These are phyloP conservation scores for Lacerta agilis DNA, from an alignment of 2,797 vertebrate genomes.

Conservation along the genomic window DNA sequence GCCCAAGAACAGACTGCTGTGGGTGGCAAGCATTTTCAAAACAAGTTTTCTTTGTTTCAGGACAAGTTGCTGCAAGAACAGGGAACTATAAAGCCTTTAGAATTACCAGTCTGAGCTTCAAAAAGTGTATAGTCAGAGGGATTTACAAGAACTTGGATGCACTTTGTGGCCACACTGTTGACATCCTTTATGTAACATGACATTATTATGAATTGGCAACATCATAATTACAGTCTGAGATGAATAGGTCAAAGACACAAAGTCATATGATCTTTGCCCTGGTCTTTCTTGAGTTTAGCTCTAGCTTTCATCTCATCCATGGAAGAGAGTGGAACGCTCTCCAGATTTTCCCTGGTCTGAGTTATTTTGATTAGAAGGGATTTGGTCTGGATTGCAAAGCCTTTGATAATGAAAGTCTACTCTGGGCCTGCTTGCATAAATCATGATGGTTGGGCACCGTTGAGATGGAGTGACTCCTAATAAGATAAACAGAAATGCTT, in stretches of 20 bases:
- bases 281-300: conserved; percentile 57
- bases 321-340: conserved; percentile 43
- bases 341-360: not conserved
- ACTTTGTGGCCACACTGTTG: conserved; percentile 54
- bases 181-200: conserved; percentile 63
- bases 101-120: conserved; percentile 60
- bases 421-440: not conserved
- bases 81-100: conserved; percentile 70
- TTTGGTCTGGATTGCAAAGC: not conserved
- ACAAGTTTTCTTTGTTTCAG: conserved; percentile 79
- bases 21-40: conserved; percentile 79
- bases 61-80: conserved; percentile 78
- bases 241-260: conserved; percentile 69
- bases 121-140: conserved; percentile 60
- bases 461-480: not conserved
- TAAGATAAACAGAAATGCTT: not conserved
- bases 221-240: conserved; percentile 59
- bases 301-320: conserved; percentile 57
- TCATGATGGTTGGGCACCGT: not conserved
- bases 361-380: not conserved
- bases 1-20: conserved; percentile 75
- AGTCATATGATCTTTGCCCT: conserved; percentile 55
- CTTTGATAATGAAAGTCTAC: conserved; percentile 14
- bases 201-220: conserved; percentile 63
- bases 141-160: conserved; percentile 54